A percentile compares a stretch with the other conserved stretches of the same genome.
These are phyloP conservation scores for Buteo buteo DNA, from an alignment of 2,113 vertebrate species.

Conservation along the genomic window DNA sequence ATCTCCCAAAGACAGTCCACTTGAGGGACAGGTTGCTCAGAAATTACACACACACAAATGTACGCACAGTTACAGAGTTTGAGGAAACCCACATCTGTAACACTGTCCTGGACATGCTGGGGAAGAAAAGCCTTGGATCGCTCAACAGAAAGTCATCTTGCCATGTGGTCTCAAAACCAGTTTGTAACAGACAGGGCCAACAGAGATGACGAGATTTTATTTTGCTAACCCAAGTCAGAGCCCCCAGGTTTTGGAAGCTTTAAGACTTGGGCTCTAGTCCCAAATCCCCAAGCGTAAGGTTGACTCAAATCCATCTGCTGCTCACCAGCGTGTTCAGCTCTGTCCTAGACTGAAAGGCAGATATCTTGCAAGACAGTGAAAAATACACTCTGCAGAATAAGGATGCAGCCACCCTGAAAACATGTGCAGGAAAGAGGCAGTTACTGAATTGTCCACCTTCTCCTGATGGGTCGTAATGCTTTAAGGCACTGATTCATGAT, in stretches of 20 bases:
- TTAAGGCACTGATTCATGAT: background rate
- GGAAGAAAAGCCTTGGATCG: background rate
- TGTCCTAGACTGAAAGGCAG: background rate
- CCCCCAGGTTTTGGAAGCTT: background rate
- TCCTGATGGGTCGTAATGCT: background rate
- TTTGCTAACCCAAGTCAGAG: background rate
- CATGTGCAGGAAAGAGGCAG: background rate
- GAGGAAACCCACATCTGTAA: background rate
- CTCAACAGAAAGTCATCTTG: background rate
- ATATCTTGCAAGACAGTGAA: background rate
- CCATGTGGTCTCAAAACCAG: background rate
- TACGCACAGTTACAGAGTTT: background rate
- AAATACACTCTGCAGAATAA: background rate
- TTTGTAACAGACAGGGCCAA: background rate
- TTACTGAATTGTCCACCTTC: background rate
- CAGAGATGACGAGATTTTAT: background rate
- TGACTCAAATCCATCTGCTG: conserved; percentile 1
- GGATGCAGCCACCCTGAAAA: background rate
- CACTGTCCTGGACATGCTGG: background rate
- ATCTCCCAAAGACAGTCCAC: background rate
- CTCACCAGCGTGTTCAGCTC: background rate
- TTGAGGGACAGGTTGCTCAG: background rate
- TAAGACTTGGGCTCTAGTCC: background rate
- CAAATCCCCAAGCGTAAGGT: background rate
- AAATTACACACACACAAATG: background rate